These are phyloP conservation scores for Ornithoptera alexandrae DNA, from an alignment of 2,888 invertebrate genomes.

Conservation along the genomic window DNA sequence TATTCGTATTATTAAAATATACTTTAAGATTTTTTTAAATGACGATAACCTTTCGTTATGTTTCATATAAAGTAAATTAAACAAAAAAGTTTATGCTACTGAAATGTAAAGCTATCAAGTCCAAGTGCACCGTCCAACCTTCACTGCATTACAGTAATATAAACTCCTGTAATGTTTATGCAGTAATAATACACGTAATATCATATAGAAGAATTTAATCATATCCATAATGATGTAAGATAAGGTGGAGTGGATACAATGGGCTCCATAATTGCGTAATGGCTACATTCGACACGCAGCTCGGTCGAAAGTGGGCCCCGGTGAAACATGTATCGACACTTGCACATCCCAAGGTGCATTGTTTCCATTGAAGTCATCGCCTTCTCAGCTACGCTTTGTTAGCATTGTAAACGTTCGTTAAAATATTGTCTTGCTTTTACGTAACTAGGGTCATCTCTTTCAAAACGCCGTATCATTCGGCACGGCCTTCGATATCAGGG, in stretches of 20 bases:
- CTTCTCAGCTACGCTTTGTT: conserved; percentile 54
- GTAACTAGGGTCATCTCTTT: conserved; percentile 32
- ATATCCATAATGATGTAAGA: conserved; percentile 73
- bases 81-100: background rate
- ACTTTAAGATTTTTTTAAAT: no score
- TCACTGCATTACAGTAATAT: no score
- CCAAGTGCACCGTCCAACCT: no score
- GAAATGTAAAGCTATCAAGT: background rate
- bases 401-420: conserved; percentile 40
- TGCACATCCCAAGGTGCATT: conserved; percentile 57
- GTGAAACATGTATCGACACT: conserved; percentile 60
- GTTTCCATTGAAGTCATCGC: conserved; percentile 61
- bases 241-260: conserved; percentile 75
- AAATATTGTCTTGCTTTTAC: conserved; percentile 34
- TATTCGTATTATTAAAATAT: background rate
- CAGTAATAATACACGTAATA: conserved; percentile 44
- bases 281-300: conserved; percentile 67
- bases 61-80: background rate
- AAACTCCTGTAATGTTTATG: background rate
- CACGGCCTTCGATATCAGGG: background rate
- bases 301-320: conserved; percentile 72
- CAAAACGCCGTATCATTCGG: conserved; percentile 5
- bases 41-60: no score
- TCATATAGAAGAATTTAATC: conserved; percentile 74
- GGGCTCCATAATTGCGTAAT: conserved; percentile 68